Percentiles rank a stretch among this genome's conserved stretches.
Conservation (phyloP, 2,797 vertebrate species). For the Microcaecilia unicolor region DNA sequence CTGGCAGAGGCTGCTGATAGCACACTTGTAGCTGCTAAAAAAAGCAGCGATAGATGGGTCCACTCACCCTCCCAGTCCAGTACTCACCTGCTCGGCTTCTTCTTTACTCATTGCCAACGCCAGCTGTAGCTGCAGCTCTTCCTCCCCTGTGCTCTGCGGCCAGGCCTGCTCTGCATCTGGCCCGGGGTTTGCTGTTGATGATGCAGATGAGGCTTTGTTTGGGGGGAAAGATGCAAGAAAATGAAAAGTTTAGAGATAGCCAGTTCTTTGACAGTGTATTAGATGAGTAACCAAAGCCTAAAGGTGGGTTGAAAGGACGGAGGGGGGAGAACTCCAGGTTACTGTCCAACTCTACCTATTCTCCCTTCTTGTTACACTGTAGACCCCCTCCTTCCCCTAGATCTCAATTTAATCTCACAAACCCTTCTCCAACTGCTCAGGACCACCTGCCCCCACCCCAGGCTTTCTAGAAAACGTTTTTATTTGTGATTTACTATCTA, state of each 20-base stretch:
- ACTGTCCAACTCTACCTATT: constrained; percentile 25
- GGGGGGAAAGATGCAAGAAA: not conserved
- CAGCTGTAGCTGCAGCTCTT: constrained; percentile 83
- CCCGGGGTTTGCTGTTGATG: constrained; percentile 15
- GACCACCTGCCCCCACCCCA: no score
- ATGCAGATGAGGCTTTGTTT: constrained; percentile 24
- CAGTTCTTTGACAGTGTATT: not conserved
- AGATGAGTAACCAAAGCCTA: constrained; percentile 2
- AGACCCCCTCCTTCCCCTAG: no score
- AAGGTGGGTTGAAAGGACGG: no score
- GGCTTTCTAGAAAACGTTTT: no score
- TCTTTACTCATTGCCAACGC: constrained; percentile 91
- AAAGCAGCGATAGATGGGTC: no score
- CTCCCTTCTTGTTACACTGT: constrained; percentile 26
- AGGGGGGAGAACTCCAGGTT: constrained; percentile 45
- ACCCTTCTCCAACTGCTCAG: no score
- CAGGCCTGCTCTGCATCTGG: constrained; percentile 79
- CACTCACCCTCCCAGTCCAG: no score
- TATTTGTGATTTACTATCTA: no score
- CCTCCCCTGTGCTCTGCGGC: constrained; percentile 85
- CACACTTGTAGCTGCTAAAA: no score
- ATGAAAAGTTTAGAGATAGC: not conserved
- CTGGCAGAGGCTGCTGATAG: no score
- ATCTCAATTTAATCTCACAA: no score
- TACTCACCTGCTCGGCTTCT: constrained; percentile 82